These are phyloP conservation scores for Machimus rusticus DNA, from an alignment of 2,888 invertebrate species.

Conservation along the genomic window DNA sequence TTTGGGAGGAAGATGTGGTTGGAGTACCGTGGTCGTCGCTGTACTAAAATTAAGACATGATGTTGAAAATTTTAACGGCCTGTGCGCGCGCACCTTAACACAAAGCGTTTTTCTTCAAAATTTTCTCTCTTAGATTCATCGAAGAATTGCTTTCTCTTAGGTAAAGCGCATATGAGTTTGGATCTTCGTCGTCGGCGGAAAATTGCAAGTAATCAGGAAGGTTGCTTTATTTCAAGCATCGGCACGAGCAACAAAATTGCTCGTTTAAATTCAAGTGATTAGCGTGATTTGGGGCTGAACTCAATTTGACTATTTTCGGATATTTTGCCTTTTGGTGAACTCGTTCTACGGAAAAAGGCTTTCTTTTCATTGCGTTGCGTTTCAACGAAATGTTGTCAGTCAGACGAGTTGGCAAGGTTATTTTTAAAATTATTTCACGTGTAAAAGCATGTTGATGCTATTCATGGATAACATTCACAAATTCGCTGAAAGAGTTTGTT, in stretches of 20 bases:
- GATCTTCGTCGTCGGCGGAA: background rate
- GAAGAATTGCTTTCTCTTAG: conserved; percentile 20
- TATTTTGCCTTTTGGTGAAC: background rate
- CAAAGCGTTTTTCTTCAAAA: background rate
- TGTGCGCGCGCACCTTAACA: conserved; percentile 14
- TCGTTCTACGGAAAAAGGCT: background rate
- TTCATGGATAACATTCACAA: background rate
- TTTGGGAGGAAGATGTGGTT: conserved; percentile 42
- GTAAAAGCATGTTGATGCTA: background rate
- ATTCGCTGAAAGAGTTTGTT: background rate
- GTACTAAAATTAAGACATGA: conserved; percentile 49
- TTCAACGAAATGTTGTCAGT: background rate
- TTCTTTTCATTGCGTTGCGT: background rate
- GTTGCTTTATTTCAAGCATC: background rate
- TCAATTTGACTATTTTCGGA: background rate
- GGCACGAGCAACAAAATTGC: conserved; percentile 4
- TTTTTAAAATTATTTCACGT: background rate
- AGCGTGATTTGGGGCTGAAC: background rate
- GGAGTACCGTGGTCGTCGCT: conserved; percentile 51
- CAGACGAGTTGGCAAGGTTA: background rate
- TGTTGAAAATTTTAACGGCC: conserved; percentile 12
- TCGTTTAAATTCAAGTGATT: background rate
- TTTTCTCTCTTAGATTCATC: conserved; percentile 26
- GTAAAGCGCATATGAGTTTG: background rate
- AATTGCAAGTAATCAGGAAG: conserved; percentile 20